Evolutionary conservation across 2,113 vertebrate genomes (phyloP).

Genomic region (Dasyornis broadbenti): DNA sequence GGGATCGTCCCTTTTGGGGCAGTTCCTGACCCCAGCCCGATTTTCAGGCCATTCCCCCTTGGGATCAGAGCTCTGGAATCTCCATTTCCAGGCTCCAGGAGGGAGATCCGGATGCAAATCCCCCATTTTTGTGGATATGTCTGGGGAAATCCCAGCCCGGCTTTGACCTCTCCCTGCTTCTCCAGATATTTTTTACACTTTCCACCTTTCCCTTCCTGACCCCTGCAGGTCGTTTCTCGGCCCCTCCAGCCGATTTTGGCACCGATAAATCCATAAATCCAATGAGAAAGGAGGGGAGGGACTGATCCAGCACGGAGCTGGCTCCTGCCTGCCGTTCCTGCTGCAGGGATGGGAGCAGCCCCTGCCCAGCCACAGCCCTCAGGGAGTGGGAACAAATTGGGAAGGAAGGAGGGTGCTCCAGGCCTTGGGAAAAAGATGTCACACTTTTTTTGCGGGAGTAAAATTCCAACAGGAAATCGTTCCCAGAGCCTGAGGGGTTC

Average conservation of each 20-base stretch:
- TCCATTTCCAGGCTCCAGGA: neutral
- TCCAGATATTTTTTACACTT: neutral
- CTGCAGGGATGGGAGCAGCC: neutral
- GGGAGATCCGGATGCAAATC: neutral
- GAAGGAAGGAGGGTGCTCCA: neutral
- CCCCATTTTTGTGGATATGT: rapidly evolving
- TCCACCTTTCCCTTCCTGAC: neutral
- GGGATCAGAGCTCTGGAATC: neutral
- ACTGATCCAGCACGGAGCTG: neutral
- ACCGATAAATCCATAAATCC: neutral
- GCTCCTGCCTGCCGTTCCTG: neutral
- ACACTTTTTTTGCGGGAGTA: rapidly evolving
- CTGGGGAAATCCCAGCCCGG: neutral
- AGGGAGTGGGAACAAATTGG: too few species aligned
- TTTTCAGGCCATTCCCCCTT: neutral
- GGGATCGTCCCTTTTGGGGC: neutral
- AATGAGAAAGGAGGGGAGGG: neutral
- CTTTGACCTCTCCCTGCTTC: neutral
- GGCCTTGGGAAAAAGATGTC: neutral
- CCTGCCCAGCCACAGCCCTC: too few species aligned
- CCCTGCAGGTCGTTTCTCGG: neutral
- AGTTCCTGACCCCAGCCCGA: neutral
- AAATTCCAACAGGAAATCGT: rapidly evolving
- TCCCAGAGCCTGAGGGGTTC: neutral
- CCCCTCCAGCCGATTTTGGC: neutral